Conservation (phyloP, 1,140 invertebrate species). For the Drosophila bocqueti region DNA sequence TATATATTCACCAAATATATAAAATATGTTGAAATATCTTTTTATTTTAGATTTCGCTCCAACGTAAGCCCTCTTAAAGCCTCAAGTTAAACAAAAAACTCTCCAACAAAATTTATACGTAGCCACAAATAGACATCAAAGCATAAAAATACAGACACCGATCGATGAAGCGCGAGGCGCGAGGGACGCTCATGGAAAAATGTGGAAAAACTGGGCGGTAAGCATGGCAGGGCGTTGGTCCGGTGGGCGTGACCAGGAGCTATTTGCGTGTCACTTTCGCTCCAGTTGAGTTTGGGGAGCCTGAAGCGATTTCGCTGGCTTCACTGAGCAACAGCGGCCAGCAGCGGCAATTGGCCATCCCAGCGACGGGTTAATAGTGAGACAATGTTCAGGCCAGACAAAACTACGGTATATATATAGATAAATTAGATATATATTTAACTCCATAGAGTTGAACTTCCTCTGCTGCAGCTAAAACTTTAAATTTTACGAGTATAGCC, state of each 20-base stretch:
- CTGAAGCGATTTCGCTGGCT: slow-evolving; percentile 49
- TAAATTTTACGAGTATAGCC: neutral
- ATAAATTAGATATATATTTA: neutral
- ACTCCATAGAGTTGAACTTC: neutral
- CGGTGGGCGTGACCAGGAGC: slow-evolving; percentile 33
- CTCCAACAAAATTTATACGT: slow-evolving; percentile 6
- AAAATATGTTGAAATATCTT: neutral
- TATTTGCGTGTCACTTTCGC: slow-evolving; percentile 74
- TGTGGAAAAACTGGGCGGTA: neutral
- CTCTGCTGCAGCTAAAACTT: slow-evolving; percentile 3
- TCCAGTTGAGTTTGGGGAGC: slow-evolving; percentile 49
- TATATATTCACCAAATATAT: neutral
- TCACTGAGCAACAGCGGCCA: slow-evolving; percentile 51
- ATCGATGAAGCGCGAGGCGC: slow-evolving; percentile 46
- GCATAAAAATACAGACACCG: slow-evolving; percentile 56
- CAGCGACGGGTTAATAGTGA: slow-evolving; percentile 52
- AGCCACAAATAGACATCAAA: slow-evolving; percentile 78
- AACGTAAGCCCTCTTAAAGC: slow-evolving; percentile 40
- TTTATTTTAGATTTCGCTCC: neutral
- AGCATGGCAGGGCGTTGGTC: neutral
- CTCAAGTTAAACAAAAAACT: slow-evolving; percentile 50
- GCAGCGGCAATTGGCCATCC: neutral
- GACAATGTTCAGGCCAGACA: slow-evolving; percentile 44
- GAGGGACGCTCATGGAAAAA: neutral
- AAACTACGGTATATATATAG: slow-evolving; percentile 1